Evolutionary conservation across 2,113 vertebrate genomes (phyloP).

Genomic region (Actinemys pallida): DNA sequence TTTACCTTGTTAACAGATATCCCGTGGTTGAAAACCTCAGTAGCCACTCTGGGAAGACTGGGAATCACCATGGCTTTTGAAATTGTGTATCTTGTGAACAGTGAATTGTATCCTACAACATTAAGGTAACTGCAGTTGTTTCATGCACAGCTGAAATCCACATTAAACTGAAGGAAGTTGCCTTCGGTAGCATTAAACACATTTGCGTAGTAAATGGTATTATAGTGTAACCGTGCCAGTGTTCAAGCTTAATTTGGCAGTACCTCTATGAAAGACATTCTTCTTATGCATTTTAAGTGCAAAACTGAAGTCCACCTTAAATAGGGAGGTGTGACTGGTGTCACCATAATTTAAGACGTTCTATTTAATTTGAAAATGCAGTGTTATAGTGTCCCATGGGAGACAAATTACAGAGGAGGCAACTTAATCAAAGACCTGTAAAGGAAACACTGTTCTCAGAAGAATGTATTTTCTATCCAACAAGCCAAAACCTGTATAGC

Average conservation of each 20-base stretch:
- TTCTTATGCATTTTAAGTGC: background rate
- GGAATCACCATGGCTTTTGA: slow-evolving; percentile 94
- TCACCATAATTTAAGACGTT: background rate
- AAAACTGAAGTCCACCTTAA: background rate
- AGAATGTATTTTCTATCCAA: background rate
- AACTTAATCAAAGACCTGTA: background rate
- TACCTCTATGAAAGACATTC: background rate
- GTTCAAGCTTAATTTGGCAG: background rate
- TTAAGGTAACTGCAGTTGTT: slow-evolving; percentile 81
- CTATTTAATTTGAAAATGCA: background rate
- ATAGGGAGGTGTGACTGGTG: background rate
- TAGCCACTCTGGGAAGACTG: slow-evolving; percentile 90
- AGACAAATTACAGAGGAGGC: background rate
- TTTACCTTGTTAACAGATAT: slow-evolving; percentile 77
- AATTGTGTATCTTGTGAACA: slow-evolving; percentile 94
- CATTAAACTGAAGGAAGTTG: background rate
- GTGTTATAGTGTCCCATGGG: background rate
- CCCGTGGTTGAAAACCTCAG: slow-evolving; percentile 87
- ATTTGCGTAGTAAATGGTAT: background rate
- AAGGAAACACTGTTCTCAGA: background rate
- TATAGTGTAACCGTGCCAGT: background rate
- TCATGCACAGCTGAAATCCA: background rate
- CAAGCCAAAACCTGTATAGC: background rate
- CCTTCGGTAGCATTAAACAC: background rate
- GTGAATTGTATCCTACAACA: slow-evolving; percentile 91